Evolutionary conservation across 1,140 invertebrate genomes (phyloP).

Genomic region (Mercenaria mercenaria): DNA sequence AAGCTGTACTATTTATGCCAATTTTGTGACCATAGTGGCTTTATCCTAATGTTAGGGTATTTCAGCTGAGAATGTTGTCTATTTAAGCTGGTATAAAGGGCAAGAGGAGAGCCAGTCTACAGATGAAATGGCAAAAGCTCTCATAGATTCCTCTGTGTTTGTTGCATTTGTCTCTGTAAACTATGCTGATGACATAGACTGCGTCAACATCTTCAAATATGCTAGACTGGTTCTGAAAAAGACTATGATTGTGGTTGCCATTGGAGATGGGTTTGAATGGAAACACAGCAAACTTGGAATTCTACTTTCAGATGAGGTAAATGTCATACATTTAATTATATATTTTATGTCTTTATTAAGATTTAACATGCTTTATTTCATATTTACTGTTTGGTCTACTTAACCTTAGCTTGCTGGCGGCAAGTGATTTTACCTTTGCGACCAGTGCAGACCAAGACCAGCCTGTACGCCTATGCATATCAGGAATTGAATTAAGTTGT

Average conservation of each 20-base stretch:
- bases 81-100: constrained; percentile 76
- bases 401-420: too few species aligned
- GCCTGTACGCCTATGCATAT: too few species aligned
- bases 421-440: too few species aligned
- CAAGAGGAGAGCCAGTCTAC: constrained; percentile 57
- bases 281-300: constrained; percentile 79
- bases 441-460: too few species aligned
- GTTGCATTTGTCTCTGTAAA: constrained; percentile 82
- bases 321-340: too few species aligned
- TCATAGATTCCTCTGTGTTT: constrained; percentile 80
- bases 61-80: too few species aligned
- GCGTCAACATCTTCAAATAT: constrained; percentile 83
- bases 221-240: constrained; percentile 81
- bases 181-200: constrained; percentile 78
- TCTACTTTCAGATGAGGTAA: constrained; percentile 80
- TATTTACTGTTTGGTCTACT: too few species aligned
- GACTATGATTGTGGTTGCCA: constrained; percentile 79
- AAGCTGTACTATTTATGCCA: too few species aligned
- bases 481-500: too few species aligned
- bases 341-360: constrained; percentile 68
- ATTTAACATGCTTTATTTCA: too few species aligned
- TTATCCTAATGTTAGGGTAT: too few species aligned
- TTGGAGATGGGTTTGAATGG: constrained; percentile 81
- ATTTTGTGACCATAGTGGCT: too few species aligned
- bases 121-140: constrained; percentile 78